Percentiles rank a stretch among this genome's conserved stretches.
Evolutionary conservation across 2,113 vertebrate genomes (phyloP).

Genomic region (Bubalus kerabau): DNA sequence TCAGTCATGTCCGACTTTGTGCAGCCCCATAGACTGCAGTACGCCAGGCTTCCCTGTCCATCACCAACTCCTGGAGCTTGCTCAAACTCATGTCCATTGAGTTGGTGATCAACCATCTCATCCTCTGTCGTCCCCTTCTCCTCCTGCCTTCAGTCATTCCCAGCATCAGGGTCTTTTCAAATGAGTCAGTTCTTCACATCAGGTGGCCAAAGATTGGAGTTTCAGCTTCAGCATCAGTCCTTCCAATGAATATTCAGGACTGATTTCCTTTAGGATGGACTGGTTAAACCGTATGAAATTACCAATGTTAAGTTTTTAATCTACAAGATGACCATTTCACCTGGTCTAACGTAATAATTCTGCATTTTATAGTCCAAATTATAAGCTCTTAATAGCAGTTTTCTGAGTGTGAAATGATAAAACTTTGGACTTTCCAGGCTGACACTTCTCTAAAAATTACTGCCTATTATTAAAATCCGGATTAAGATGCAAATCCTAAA

Average conservation of each 20-base stretch:
- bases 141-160: not conserved
- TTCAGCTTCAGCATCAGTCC: not conserved
- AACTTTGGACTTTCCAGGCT: not conserved
- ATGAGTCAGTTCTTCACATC: not conserved
- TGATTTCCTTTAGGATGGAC: not conserved
- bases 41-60: not conserved
- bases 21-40: not conserved
- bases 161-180: not conserved
- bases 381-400: not conserved
- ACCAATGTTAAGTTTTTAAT: not conserved
- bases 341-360: not conserved
- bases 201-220: not conserved
- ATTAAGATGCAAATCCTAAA: not conserved
- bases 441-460: not conserved
- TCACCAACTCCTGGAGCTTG: not conserved
- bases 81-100: not conserved
- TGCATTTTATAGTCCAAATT: not conserved
- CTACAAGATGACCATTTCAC: not conserved
- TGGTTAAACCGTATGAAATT: not conserved
- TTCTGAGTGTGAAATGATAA: not conserved
- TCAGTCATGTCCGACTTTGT: not conserved
- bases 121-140: not conserved
- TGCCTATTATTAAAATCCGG: not conserved
- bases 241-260: not conserved
- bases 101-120: not conserved